Percentiles rank a stretch among this genome's conserved stretches.
phyloP scores from a whole-genome alignment of 2,113 vertebrate genomes.

The Turdus rufiventris region DNA sequence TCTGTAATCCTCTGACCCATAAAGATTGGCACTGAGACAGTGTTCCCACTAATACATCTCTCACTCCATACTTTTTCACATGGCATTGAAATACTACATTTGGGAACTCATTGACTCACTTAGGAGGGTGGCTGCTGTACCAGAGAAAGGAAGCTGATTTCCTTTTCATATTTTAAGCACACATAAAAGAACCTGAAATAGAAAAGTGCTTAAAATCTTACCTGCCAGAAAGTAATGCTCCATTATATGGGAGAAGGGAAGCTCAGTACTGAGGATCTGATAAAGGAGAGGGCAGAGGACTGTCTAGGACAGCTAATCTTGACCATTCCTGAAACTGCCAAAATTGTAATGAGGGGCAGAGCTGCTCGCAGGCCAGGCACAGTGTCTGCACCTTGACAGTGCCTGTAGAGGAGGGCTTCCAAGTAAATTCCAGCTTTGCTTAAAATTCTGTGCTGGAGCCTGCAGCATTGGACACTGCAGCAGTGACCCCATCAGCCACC shows the following conservation, averaged over 20 bases:
- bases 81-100: neutral
- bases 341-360: neutral
- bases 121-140: neutral
- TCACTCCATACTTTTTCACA: neutral
- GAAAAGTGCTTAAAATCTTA: neutral
- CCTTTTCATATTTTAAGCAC: neutral
- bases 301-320: neutral
- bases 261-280: neutral
- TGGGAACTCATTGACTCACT: neutral
- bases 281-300: neutral
- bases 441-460: neutral
- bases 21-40: slow-evolving; percentile 12
- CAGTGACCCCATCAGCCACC: neutral
- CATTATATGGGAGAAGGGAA: neutral
- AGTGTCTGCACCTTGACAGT: neutral
- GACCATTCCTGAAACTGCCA: neutral
- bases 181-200: neutral
- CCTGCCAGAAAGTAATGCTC: neutral
- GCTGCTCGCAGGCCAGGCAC: neutral
- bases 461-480: neutral
- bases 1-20: slow-evolving; percentile 22
- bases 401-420: neutral
- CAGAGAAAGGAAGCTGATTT: slow-evolving; percentile 14
- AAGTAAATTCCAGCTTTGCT: neutral
- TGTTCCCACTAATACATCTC: neutral